These are phyloP conservation scores for Galerucella nymphaeae DNA, from an alignment of 2,888 invertebrate species.

Conservation along the genomic window DNA sequence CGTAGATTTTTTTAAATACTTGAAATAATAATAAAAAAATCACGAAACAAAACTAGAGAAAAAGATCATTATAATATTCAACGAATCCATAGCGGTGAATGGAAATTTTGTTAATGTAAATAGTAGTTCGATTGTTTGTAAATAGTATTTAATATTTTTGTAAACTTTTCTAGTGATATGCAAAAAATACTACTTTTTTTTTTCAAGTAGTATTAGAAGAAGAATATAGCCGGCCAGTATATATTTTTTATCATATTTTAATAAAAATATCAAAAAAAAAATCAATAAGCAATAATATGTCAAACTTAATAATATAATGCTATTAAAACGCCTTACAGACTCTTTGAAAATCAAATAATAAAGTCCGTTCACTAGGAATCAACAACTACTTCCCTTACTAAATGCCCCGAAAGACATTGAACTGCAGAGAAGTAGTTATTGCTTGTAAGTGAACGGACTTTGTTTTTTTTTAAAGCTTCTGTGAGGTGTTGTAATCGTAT, in stretches of 20 bases:
- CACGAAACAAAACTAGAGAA: background rate
- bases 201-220: constrained; percentile 38
- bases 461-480: too few relatives aligned
- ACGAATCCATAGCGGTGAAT: background rate
- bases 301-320: too few relatives aligned
- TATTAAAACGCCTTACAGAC: too few relatives aligned
- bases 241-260: constrained; percentile 39
- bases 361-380: too few relatives aligned
- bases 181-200: constrained; percentile 30
- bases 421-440: too few relatives aligned
- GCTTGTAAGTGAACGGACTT: too few relatives aligned
- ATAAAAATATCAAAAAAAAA: constrained; percentile 27
- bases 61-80: background rate
- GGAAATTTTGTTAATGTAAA: constrained; percentile 33
- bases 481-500: too few relatives aligned
- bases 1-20: constrained; percentile 2
- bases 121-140: constrained; percentile 36
- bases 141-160: constrained; percentile 43
- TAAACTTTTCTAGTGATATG: constrained; percentile 44
- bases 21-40: too few relatives aligned
- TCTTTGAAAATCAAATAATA: too few relatives aligned
- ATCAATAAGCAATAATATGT: constrained; percentile 51
- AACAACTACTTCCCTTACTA: too few relatives aligned
- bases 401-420: too few relatives aligned
- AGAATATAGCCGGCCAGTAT: constrained; percentile 58